Percentiles rank a stretch among this genome's conserved stretches.
phyloP scores from a whole-genome alignment of 2,888 invertebrate species.

The Clistopyga incitator region DNA sequence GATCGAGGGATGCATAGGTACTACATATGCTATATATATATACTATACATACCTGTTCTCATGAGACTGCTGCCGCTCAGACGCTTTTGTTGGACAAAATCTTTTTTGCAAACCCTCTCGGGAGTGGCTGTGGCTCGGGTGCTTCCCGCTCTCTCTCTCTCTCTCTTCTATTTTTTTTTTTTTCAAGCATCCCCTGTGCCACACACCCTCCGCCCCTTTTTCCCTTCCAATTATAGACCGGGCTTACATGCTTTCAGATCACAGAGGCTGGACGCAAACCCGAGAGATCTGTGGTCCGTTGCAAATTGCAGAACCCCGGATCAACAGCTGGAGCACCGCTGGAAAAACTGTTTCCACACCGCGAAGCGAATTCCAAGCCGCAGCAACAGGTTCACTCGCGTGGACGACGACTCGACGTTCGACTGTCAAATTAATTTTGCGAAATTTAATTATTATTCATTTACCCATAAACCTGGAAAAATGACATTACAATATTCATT shows the following conservation, averaged over 20 bases:
- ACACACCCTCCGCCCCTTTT: constrained; percentile 30
- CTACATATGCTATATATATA: constrained; percentile 1
- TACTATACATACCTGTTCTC: constrained; percentile 11
- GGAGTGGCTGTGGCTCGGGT: background rate
- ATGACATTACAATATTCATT: too few species aligned
- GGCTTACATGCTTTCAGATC: background rate
- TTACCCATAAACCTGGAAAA: too few species aligned
- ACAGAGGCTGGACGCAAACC: background rate
- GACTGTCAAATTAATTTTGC: background rate
- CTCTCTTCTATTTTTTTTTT: constrained; percentile 4
- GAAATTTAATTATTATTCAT: too few species aligned
- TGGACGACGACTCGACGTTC: background rate
- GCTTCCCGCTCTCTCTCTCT: background rate
- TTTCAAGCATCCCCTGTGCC: constrained; percentile 16
- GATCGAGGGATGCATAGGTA: constrained; percentile 28
- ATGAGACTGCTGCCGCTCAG: background rate
- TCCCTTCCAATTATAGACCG: constrained; percentile 33
- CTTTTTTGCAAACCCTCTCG: constrained; percentile 47
- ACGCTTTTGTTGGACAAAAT: constrained; percentile 35
- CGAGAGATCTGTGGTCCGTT: constrained; percentile 29
- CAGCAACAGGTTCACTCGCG: constrained; percentile 12
- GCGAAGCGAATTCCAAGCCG: background rate
- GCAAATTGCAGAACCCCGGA: constrained; percentile 18
- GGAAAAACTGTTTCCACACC: constrained; percentile 18
- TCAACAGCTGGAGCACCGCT: constrained; percentile 9